Evolutionary conservation across 2,113 vertebrate species (phyloP).

Genomic region (Etia nguti): DNA sequence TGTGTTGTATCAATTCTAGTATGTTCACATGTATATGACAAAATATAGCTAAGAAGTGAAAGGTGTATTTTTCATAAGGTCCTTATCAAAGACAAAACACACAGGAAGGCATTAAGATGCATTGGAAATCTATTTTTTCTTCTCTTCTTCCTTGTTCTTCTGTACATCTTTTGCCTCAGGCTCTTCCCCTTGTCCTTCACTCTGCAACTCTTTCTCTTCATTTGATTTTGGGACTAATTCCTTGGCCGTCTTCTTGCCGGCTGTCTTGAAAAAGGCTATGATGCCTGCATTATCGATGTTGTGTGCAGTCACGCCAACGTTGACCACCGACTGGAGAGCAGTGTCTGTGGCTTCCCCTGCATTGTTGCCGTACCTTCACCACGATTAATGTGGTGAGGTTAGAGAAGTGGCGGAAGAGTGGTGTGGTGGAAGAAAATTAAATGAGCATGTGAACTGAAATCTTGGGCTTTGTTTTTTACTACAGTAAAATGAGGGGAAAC

Average conservation of each 20-base stretch:
- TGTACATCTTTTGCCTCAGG: neutral
- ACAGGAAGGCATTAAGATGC: neutral
- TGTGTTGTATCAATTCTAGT: neutral
- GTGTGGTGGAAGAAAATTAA: neutral
- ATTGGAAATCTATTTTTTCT: neutral
- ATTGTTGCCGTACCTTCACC: slow-evolving; percentile 83
- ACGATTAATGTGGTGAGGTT: slow-evolving; percentile 6
- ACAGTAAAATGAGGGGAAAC: neutral
- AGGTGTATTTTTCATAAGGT: neutral
- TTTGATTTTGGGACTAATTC: slow-evolving; percentile 57
- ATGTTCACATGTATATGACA: neutral
- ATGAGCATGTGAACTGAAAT: neutral
- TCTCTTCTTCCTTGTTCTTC: slow-evolving; percentile 13
- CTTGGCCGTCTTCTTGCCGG: slow-evolving; percentile 77
- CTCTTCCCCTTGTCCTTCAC: neutral
- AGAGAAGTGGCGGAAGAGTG: neutral
- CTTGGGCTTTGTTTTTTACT: neutral
- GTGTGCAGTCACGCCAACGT: slow-evolving; percentile 81
- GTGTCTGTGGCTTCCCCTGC: slow-evolving; percentile 81
- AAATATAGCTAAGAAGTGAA: neutral
- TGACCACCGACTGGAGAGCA: slow-evolving; percentile 80
- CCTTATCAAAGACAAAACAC: neutral
- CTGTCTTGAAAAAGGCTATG: slow-evolving; percentile 80
- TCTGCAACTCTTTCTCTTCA: neutral
- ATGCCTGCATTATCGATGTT: slow-evolving; percentile 84